Evolutionary conservation across 2,888 invertebrate species (phyloP).

Genomic region (Temnothorax ravouxi): DNA sequence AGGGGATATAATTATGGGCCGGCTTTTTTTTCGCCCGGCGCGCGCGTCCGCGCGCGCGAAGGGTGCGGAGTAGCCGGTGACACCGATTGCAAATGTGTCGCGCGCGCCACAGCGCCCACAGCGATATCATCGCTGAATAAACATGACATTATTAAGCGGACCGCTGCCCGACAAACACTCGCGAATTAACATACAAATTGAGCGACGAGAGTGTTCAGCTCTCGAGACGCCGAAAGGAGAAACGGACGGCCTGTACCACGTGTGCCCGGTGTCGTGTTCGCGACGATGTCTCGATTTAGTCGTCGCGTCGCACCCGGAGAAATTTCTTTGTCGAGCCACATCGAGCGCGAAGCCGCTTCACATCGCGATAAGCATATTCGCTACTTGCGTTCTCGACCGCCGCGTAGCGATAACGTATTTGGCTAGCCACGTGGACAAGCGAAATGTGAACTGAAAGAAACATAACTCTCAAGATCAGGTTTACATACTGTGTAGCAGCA

Average conservation of each 20-base stretch:
- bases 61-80: slow-evolving; percentile 69
- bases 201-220: slow-evolving; percentile 80
- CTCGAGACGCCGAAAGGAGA: slow-evolving; percentile 75
- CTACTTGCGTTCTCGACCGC: not conserved
- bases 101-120: slow-evolving; percentile 79
- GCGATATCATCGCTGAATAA: slow-evolving; percentile 86
- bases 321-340: slow-evolving; percentile 50
- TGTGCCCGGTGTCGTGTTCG: slow-evolving; percentile 33
- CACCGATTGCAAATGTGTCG: slow-evolving; percentile 78
- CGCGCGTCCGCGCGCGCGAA: slow-evolving; percentile 5
- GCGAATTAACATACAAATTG: slow-evolving; percentile 86
- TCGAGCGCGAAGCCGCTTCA: slow-evolving; percentile 31
- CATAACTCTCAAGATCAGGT: slow-evolving; percentile 41
- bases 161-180: slow-evolving; percentile 85
- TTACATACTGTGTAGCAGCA: not conserved
- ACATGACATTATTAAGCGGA: slow-evolving; percentile 86
- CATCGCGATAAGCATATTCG: slow-evolving; percentile 34
- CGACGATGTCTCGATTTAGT: slow-evolving; percentile 71
- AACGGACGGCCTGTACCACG: slow-evolving; percentile 67
- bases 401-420: not conserved
- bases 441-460: slow-evolving; percentile 26
- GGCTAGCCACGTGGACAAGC: not conserved
- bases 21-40: slow-evolving; percentile 1
- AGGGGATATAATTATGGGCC: slow-evolving; percentile 70
- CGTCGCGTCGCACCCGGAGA: slow-evolving; percentile 52